Percentiles rank a stretch among this genome's conserved stretches.
These are phyloP conservation scores for Micrasema minimum DNA, from an alignment of 1,140 invertebrate species.

Conservation along the genomic window DNA sequence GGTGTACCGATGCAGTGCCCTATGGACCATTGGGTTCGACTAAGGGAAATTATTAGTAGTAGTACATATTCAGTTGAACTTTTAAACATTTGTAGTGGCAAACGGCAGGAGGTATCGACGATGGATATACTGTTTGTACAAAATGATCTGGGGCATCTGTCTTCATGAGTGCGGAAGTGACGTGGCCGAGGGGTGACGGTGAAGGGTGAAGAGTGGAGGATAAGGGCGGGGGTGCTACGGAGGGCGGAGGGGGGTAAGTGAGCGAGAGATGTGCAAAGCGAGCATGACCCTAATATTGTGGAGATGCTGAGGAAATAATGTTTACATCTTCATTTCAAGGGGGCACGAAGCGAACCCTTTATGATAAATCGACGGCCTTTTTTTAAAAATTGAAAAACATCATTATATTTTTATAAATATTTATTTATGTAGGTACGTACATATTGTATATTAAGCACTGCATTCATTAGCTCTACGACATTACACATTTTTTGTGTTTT, in stretches of 20 bases:
- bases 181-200: background rate
- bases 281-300: constrained; percentile 42
- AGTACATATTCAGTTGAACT: too few species aligned
- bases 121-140: constrained; percentile 12
- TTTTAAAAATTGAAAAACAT: too few species aligned
- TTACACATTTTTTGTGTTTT: too few species aligned
- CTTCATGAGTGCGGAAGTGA: background rate
- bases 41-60: too few species aligned
- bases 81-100: constrained; percentile 22
- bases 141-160: background rate
- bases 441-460: too few species aligned
- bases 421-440: too few species aligned
- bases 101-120: background rate
- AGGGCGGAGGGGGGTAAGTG: constrained; percentile 6
- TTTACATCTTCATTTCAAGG: constrained; percentile 32
- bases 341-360: background rate
- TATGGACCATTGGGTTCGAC: too few species aligned
- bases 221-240: background rate
- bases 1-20: too few species aligned
- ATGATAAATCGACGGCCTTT: too few species aligned
- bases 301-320: constrained; percentile 36
- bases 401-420: too few species aligned
- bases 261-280: constrained; percentile 32
- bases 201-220: background rate
- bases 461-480: too few species aligned